Percentiles rank a stretch among this genome's conserved stretches.
Evolutionary conservation across 2,888 invertebrate genomes (phyloP).

Genomic region (Ichneumoninae sp.): DNA sequence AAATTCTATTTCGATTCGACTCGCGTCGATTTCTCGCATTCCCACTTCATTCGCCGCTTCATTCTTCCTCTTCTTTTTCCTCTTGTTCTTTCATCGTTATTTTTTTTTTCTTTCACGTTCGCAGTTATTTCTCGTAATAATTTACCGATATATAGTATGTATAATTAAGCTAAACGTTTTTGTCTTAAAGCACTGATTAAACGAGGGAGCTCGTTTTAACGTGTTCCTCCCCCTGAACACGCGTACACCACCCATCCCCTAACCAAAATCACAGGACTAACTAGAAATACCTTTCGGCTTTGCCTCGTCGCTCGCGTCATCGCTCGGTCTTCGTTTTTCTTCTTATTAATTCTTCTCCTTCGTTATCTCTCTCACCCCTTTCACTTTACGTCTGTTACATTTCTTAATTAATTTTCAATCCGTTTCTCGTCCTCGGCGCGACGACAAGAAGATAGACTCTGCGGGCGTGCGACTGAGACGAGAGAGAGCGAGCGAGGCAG

Average conservation of each 20-base stretch:
- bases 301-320: conserved; percentile 70
- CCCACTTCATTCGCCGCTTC: neutral
- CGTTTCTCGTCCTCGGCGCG: conserved; percentile 8
- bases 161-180: conserved; percentile 81
- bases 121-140: conserved; percentile 70
- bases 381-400: conserved; percentile 15
- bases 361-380: conserved; percentile 13
- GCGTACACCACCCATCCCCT: conserved; percentile 80
- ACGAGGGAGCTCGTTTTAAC: conserved; percentile 84
- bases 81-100: conserved; percentile 4
- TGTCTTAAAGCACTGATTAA: conserved; percentile 84
- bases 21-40: conserved; percentile 7
- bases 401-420: conserved; percentile 1
- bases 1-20: conserved; percentile 11
- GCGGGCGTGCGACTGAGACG: conserved; percentile 25
- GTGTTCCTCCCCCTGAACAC: conserved; percentile 83
- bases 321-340: neutral
- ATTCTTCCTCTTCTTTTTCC: neutral
- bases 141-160: conserved; percentile 78
- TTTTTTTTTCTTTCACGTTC: conserved; percentile 56
- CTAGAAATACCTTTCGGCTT: conserved; percentile 81
- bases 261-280: conserved; percentile 84
- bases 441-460: conserved; percentile 37
- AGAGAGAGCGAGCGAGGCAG: conserved; percentile 25
- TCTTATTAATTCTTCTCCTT: conserved; percentile 5